Conservation (phyloP, 1,140 invertebrate genomes). For the Habropoda laboriosa region DNA sequence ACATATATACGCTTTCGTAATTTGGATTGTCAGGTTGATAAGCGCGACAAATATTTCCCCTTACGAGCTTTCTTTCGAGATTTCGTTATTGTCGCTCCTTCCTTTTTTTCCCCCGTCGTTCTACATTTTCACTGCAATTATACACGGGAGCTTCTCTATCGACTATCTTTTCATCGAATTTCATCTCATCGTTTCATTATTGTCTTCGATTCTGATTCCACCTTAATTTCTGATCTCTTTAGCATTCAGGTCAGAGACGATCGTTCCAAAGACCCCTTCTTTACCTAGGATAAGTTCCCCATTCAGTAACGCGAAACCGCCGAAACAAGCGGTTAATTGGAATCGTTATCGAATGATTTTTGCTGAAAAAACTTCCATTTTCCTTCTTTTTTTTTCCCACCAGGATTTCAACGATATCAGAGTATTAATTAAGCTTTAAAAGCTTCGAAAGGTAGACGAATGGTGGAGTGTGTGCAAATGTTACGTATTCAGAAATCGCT, state of each 20-base stretch:
- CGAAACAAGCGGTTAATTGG: neutral
- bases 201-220: constrained; percentile 15
- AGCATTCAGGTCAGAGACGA: constrained; percentile 29
- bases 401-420: neutral
- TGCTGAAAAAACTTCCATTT: too few relatives aligned
- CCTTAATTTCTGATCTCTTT: constrained; percentile 34
- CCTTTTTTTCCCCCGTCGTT: neutral
- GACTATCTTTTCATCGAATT: constrained; percentile 37
- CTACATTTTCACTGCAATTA: constrained; percentile 24
- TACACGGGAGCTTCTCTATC: constrained; percentile 16
- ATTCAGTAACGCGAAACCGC: neutral
- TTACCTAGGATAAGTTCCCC: neutral
- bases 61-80: neutral
- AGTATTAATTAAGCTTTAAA: neutral
- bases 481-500: too few relatives aligned
- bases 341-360: constrained; percentile 5
- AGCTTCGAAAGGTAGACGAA: too few relatives aligned
- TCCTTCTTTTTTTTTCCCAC: too few relatives aligned
- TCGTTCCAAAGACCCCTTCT: neutral
- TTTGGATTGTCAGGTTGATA: neutral
- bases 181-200: constrained; percentile 41
- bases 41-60: neutral
- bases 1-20: too few relatives aligned
- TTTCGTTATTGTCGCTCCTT: constrained; percentile 18
- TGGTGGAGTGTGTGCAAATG: too few relatives aligned